These are phyloP conservation scores for Choloepus didactylus DNA, from an alignment of 2,797 vertebrate species.

Conservation along the genomic window DNA sequence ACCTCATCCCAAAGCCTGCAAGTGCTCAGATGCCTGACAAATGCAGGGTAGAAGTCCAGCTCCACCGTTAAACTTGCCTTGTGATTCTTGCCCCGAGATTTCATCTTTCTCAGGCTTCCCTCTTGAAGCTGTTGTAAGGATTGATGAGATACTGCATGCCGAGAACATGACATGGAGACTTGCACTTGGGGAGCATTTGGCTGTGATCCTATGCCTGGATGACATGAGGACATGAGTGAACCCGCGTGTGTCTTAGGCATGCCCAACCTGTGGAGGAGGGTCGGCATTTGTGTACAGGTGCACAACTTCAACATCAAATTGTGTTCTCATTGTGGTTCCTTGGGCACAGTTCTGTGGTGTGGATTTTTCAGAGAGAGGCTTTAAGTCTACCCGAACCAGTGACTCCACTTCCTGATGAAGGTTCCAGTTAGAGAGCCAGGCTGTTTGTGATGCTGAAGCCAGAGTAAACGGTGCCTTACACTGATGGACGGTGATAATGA, in stretches of 20 bases:
- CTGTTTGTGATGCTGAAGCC: not conserved
- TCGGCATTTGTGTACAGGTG: accelerated
- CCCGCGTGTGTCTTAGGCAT: not conserved
- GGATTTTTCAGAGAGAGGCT: not conserved
- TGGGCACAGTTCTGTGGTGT: not conserved
- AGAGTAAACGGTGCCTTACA: not conserved
- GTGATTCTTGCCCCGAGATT: not conserved
- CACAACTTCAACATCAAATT: accelerated
- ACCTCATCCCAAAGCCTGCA: not conserved
- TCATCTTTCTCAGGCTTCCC: not conserved
- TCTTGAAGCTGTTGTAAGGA: not conserved
- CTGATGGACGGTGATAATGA: not conserved
- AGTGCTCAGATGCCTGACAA: not conserved
- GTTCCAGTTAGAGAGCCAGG: not conserved
- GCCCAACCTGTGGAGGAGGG: accelerated
- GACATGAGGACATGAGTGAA: accelerated
- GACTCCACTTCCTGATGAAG: not conserved
- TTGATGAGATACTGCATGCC: accelerated
- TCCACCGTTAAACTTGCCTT: not conserved
- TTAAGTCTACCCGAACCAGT: not conserved
- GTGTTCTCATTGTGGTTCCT: not conserved
- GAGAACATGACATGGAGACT: not conserved
- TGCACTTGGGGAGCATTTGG: accelerated
- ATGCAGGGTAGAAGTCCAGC: not conserved
- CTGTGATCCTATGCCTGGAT: accelerated